Evolutionary conservation across 2,888 invertebrate genomes (phyloP), one percentile per base, ranked within the genome.

Genomic region (Scaptodrosophila latifasciaeformis): DNA sequence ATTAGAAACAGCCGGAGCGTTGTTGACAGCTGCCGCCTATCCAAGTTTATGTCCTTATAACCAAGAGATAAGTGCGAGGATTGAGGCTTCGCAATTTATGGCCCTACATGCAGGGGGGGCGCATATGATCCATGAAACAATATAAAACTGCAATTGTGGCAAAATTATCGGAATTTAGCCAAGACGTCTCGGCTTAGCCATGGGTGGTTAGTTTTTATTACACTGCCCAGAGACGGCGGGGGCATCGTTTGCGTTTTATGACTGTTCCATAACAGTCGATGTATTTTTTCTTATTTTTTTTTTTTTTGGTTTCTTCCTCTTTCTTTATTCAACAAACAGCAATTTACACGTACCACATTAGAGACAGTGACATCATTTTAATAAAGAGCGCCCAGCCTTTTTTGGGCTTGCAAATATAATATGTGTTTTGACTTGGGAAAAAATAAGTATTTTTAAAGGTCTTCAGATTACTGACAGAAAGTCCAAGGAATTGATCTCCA

Each of bases 131-230:
- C 76, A 75, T 75, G 78, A 67, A 78, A 71, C 64, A 65, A 64
- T 71, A 75, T 75, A 75, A 75, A 75, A 75, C 62, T 65, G 75
- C 75, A 75, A 78, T 75, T 75, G 75, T 57, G 75, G 67, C 75
- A 75, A 62, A 75, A 78, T 75, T 78, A 78, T 75, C 75, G 78
- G 78, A 78, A 75, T 78, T 75, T 71, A 75, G 76, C 67, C 54
- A 70, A 76, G 65, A 70, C 71, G 67, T 57, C 61, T 67, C 54
- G 67, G 67, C 74, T 43, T 49, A 63, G 54, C 74, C 70, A 60
- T 57, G 68, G 77, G 74, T 65, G 74, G 65, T 68, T 77, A 76
- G 24, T 24, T 24, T n/a, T 24, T 24, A 24, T 24, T 3, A 7
- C 24, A 3, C 24, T 3, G 24, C 49, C 44, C 55, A 4, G 30